Conservation (phyloP, 2,113 vertebrate species). For the Mesoclemmys tuberculata region DNA sequence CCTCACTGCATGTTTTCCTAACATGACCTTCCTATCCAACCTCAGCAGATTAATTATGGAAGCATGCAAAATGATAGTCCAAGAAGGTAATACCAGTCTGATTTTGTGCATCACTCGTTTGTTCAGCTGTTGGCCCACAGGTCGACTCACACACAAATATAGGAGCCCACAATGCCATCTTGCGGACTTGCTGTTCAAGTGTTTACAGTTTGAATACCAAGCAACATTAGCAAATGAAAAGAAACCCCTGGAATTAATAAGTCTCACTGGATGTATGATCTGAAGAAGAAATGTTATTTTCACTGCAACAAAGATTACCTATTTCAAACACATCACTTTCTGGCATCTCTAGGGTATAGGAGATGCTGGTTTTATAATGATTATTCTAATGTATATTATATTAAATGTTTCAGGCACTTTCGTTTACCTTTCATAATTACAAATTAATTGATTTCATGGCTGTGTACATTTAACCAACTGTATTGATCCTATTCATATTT, state of each 20-base stretch:
- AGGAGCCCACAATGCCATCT: background rate
- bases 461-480: slow-evolving; percentile 59
- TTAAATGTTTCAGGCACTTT: slow-evolving; percentile 59
- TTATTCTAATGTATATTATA: slow-evolving; percentile 44
- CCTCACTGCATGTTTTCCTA: background rate
- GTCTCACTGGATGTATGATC: background rate
- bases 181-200: background rate
- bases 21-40: background rate
- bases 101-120: background rate
- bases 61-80: background rate
- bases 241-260: background rate
- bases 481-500: slow-evolving; percentile 65
- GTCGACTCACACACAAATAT: rapidly evolving
- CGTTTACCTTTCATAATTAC: slow-evolving; percentile 67
- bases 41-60: background rate
- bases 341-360: slow-evolving; percentile 22
- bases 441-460: slow-evolving; percentile 60
- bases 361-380: background rate
- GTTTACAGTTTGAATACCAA: rapidly evolving
- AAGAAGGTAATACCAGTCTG: background rate
- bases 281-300: background rate
- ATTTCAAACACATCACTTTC: slow-evolving; percentile 23
- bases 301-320: background rate
- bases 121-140: background rate
- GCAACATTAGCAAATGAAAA: background rate